Base-by-base conservation (phyloP, 1,140 invertebrate genomes). In the Drosophila auraria region DNA sequence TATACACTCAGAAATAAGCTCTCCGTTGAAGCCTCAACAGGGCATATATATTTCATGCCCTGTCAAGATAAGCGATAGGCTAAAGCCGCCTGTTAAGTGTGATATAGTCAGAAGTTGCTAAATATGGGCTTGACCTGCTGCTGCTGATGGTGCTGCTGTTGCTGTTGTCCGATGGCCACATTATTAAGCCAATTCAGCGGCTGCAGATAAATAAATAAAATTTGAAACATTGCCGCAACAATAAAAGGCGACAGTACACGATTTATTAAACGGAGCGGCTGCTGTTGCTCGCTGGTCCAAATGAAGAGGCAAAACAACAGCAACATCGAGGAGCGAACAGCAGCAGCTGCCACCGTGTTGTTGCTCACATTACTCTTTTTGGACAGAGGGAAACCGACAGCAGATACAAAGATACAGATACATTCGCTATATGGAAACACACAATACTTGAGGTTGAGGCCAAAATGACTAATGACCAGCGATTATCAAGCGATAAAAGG, bases 401-500 rank as follows among this genome's bases (percentile, higher is more conserved):
- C 71, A 83, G 54, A 56, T 57, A 63, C 65, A 78, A 70, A 87
- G 84, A 87, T 83, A 83, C 86, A 87, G 73, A 87, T 81, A 89
- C 66, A 89, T 86, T 79, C 70, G 80, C 64, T 79, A 61, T 87
- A 82, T 82, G 78, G 82, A 78, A 84, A 82, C 54, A 84, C 65
- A 89, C 86, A 89, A 87, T 84, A 84, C 84, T 87, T 86, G 75
- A 89, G 86, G 82, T 84, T 89, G 86, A 90, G 82, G 71, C 78
- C 86, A 80, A 91, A 91, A 91, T 91, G 89, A 91, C 89, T 91
- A 91, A 91, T 91, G 89, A 86, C 89, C 89, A 86, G 77, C 90
- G 89, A 91, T 91, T 91, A 91, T 91, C 89, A 86, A 87, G 77
- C 89, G 89, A 91, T 91, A 91, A 91, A 91, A 91, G 83, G 82